Evolutionary conservation across 2,113 vertebrate genomes (phyloP), one percentile per base, ranked within the genome.

Genomic region (Ariopsis seemanni): DNA sequence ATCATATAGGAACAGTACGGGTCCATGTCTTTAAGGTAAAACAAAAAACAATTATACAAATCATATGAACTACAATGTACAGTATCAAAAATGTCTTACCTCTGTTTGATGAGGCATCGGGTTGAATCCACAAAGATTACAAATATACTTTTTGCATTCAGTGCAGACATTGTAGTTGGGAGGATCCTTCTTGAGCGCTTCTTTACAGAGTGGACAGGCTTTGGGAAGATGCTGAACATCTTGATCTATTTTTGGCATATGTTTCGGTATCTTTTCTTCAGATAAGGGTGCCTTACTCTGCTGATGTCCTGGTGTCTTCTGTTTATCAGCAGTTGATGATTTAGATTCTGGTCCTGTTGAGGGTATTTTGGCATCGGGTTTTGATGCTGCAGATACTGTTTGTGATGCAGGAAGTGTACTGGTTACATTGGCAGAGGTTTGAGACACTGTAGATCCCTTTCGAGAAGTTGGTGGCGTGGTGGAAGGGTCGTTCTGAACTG

Each of bases 101-200:
- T 97, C 94, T 67, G 93, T 94, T 91, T 96, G 93, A 86, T 97
- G 96, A 0, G 97, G 97, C 72, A 91, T 94, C 0, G 97, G 97
- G 88, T 97, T 97, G 96, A 97, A 97, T 94, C 97, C 97, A 96
- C 96, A 97, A 81, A 96, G 95, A 69, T 96, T 96, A 91, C 97
- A 97, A 34, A 97, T 96, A 75, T 92, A 90, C 0, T 94, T 95
- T 94, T 96, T 96, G 95, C 97, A 97, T 89, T 96, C 94, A 0
- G 96, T 97, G 85, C 97, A 97, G 0, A 93, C 95, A 71, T 90
- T 96, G 89, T 95, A 97, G 93, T 97, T 97, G 18, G 95, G 93
- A 14, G 94, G 93, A 80, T 96, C 96, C 90, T 94, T 91, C 71
- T 95, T 97, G 85, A 97, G 94, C 87, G 92, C 93, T 89, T 92